These are phyloP conservation scores for Lasioglossum calceatum DNA, from an alignment of 2,888 invertebrate species.

Conservation along the genomic window DNA sequence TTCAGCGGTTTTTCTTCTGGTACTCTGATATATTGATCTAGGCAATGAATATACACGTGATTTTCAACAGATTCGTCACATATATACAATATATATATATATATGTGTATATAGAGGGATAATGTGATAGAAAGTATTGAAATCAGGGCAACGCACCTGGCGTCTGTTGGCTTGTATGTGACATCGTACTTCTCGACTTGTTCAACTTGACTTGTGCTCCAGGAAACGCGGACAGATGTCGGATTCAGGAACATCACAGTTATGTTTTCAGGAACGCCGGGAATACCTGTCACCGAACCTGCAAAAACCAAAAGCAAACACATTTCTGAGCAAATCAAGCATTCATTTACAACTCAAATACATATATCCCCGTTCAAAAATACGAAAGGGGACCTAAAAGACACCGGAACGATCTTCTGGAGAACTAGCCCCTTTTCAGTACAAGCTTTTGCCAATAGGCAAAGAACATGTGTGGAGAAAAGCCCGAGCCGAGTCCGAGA, in stretches of 20 bases:
- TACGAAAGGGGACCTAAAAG: no score
- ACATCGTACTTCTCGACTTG: slow-evolving; percentile 95
- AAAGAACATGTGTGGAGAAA: no score
- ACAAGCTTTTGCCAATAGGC: no score
- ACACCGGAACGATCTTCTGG: no score
- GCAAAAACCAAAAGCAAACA: slow-evolving; percentile 72
- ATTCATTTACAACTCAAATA: not conserved
- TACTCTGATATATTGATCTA: slow-evolving; percentile 17
- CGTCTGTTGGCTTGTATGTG: slow-evolving; percentile 95
- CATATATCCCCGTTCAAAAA: no score
- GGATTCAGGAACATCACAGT: slow-evolving; percentile 95
- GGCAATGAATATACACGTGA: not conserved
- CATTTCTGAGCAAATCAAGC: not conserved
- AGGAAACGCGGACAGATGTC: slow-evolving; percentile 93
- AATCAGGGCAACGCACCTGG: slow-evolving; percentile 89
- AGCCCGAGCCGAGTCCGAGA: no score
- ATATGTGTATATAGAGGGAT: not conserved
- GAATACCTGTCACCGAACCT: slow-evolving; percentile 92
- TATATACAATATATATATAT: no score
- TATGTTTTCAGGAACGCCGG: slow-evolving; percentile 93
- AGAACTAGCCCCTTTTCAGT: no score
- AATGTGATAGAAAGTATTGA: slow-evolving; percentile 19
- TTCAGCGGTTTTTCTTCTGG: not conserved
- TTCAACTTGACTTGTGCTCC: slow-evolving; percentile 92
- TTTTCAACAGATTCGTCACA: slow-evolving; percentile 8